Percentiles rank a stretch among this genome's conserved stretches.
Conservation (phyloP, 2,113 vertebrate species). For the Chaetops frenatus region DNA sequence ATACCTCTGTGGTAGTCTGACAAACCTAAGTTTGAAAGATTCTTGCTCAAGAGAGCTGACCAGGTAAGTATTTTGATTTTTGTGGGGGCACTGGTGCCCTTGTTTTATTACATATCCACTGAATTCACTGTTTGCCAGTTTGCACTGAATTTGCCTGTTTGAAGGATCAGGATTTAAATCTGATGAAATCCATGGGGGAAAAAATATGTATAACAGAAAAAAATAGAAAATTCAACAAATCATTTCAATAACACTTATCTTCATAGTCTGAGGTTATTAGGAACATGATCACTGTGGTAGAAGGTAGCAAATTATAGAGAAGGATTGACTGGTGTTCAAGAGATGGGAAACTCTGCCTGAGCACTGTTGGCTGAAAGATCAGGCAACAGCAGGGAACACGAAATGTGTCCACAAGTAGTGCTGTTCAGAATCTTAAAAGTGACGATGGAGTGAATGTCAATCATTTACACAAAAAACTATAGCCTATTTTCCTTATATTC, state of each 20-base stretch:
- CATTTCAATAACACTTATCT: not conserved
- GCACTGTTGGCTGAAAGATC: not conserved
- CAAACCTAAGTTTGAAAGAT: not conserved
- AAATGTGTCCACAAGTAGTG: not conserved
- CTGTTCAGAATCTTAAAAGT: not conserved
- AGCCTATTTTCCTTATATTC: conserved; percentile 3
- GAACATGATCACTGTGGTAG: not conserved
- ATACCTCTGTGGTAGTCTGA: not conserved
- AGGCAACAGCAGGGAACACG: not conserved
- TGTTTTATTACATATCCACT: not conserved
- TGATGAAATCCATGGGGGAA: not conserved
- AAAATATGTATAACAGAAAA: not conserved
- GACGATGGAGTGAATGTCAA: not conserved
- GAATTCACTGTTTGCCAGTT: not conserved
- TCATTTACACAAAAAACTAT: not conserved
- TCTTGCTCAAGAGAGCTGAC: not conserved
- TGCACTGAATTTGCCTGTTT: not conserved
- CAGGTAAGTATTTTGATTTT: not conserved
- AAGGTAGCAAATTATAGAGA: not conserved
- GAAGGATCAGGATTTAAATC: not conserved
- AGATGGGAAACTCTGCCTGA: not conserved
- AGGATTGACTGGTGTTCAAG: not conserved
- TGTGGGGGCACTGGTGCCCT: not conserved
- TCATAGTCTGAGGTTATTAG: not conserved
- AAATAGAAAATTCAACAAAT: not conserved